Evolutionary conservation across 2,113 vertebrate species (phyloP).

Genomic region (Aramus guarauna): DNA sequence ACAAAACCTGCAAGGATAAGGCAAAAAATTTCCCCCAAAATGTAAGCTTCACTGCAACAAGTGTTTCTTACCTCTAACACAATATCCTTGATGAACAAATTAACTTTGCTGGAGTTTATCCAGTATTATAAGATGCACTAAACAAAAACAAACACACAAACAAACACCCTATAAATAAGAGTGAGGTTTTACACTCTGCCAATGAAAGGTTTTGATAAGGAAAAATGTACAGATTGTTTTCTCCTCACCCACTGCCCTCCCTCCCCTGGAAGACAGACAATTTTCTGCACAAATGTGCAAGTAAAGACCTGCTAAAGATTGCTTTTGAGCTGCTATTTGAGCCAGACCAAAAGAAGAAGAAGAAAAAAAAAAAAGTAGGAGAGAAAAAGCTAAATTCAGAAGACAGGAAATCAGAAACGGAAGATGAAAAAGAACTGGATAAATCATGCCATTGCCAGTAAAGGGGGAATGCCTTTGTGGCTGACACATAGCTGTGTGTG

Average conservation of each 20-base stretch:
- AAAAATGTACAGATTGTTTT: neutral
- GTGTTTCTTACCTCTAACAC: neutral
- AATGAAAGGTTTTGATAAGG: neutral
- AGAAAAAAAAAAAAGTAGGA: neutral
- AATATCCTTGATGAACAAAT: neutral
- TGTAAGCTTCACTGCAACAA: neutral
- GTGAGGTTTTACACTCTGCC: neutral
- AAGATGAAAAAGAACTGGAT: neutral
- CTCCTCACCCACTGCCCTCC: neutral
- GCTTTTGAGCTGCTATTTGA: neutral
- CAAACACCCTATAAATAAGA: neutral
- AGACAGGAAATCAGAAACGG: neutral
- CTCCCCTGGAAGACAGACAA: neutral
- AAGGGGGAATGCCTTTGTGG: neutral
- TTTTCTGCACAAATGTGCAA: neutral
- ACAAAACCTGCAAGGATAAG: neutral
- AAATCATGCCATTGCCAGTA: neutral
- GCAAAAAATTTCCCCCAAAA: neutral
- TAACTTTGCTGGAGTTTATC: neutral
- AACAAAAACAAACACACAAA: neutral
- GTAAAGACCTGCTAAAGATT: neutral
- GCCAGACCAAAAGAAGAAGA: neutral
- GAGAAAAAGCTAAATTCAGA: conserved; percentile 20
- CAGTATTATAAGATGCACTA: neutral
- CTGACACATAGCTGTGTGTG: neutral